These are phyloP conservation scores for Aphidius gifuensis DNA, from an alignment of 1,140 invertebrate species.

Conservation along the genomic window DNA sequence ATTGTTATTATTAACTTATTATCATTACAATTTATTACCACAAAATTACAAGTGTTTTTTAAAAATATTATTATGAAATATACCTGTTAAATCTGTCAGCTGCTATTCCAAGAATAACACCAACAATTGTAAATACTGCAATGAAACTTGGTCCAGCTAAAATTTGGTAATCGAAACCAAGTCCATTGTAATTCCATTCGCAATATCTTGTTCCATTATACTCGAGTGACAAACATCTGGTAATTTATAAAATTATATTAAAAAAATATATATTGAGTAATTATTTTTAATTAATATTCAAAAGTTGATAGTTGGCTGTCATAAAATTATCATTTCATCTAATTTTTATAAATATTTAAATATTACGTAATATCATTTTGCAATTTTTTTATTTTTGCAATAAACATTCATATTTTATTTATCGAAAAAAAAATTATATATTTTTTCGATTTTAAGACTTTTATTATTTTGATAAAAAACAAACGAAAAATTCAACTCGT, in stretches of 20 bases:
- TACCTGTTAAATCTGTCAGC: constrained; percentile 72
- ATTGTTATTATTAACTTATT: not conserved
- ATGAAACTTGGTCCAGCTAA: constrained; percentile 90
- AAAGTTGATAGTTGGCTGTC: not conserved
- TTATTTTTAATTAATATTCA: not conserved
- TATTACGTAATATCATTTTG: not conserved
- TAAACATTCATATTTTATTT: no score
- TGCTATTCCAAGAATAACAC: constrained; percentile 79
- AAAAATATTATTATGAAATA: constrained; percentile 5
- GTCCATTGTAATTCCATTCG: constrained; percentile 89
- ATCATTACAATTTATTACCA: not conserved
- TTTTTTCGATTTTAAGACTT: no score
- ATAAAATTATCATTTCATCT: no score
- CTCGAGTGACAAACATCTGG: constrained; percentile 64
- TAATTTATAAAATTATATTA: constrained; percentile 9
- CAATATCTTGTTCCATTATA: constrained; percentile 73
- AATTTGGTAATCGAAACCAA: constrained; percentile 88
- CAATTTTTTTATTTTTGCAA: not conserved
- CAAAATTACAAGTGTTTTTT: no score
- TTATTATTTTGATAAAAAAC: no score
- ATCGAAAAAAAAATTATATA: no score
- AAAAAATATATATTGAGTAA: not conserved
- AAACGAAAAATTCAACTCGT: no score
- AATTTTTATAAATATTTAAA: no score
- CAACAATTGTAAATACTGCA: constrained; percentile 82